Base-by-base conservation (phyloP, 35 echinoderm and acorn worm genomes). In the Hemicentrotus pulcherrimus region DNA sequence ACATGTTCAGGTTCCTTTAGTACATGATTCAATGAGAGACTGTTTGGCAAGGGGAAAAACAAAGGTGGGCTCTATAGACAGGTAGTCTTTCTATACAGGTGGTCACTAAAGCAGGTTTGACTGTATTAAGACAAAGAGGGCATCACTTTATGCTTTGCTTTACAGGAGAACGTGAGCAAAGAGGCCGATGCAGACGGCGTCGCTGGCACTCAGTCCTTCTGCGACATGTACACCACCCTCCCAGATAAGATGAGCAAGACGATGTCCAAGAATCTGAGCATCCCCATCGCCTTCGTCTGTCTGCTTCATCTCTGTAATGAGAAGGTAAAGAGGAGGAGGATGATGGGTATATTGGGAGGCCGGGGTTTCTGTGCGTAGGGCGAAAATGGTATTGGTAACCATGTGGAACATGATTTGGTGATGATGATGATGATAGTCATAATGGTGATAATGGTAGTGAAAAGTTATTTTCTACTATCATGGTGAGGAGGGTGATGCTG, bases 231-330 rank as follows among this genome's bases (percentile, higher is more conserved):
- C 48, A 47, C 94, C 10, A 18, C 33, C 12, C 94, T 99, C 3
- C 98, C 97, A 1, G 95, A 60, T 22, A 95, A 93, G 60, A 58
- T 99, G 2, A 97, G 97, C 15, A 94, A 31, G 32, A 98, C 94
- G 11, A 98, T 99, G 98, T 48, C 97, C 24, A 98, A 99, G 91
- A 99, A 99, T 52, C 95, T 99, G 4, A 98, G 97, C 41, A 96
- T 99, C 65, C 98, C 98, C 31, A 99, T 99, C 32, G 97, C 97
- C 35, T 99, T 99, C 94, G 98, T 98, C 31, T 99, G 98, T 58
- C 95, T 99, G 8, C 97, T 99, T 32, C 98, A 99, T 95, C 94
- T 99, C 30, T 96, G 95, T 30, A 99, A 99, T 94, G 98, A 99
- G 95, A 99, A 98, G 98, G 98, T 99, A 52, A 94, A 94, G 32